Conservation (phyloP, 2,888 invertebrate species). For the Apodemia hepburni region DNA sequence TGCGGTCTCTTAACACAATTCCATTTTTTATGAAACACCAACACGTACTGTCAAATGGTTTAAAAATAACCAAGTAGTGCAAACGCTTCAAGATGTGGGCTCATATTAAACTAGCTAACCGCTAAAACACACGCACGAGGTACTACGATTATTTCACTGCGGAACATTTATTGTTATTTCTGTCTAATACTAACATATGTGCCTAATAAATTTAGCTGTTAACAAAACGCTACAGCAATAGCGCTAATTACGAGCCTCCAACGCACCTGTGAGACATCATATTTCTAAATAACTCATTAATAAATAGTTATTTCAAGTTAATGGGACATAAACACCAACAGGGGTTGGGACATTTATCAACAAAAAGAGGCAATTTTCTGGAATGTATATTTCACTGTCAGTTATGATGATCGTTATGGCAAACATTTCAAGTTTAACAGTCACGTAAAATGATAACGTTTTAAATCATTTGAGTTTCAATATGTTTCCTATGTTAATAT, state of each 20-base stretch:
- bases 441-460: slow-evolving; percentile 34
- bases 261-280: slow-evolving; percentile 46
- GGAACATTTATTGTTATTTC: slow-evolving; percentile 14
- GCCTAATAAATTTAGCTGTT: slow-evolving; percentile 20
- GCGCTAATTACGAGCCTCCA: slow-evolving; percentile 17
- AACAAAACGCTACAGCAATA: slow-evolving; percentile 18
- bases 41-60: background rate
- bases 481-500: slow-evolving; percentile 35
- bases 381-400: slow-evolving; percentile 11
- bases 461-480: slow-evolving; percentile 1
- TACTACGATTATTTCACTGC: background rate
- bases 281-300: slow-evolving; percentile 71
- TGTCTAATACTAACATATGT: slow-evolving; percentile 18
- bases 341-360: slow-evolving; percentile 65
- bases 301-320: slow-evolving; percentile 72
- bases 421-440: slow-evolving; percentile 28
- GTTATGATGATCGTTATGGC: slow-evolving; percentile 14
- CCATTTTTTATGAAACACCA: background rate
- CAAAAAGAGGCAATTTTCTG: slow-evolving; percentile 69
- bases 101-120: background rate
- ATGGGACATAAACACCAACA: slow-evolving; percentile 74
- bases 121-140: background rate
- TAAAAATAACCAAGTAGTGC: background rate
- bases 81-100: background rate
- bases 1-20: background rate